Conservation (phyloP, 2,113 vertebrate species). For the Formicarius rufipectus region DNA sequence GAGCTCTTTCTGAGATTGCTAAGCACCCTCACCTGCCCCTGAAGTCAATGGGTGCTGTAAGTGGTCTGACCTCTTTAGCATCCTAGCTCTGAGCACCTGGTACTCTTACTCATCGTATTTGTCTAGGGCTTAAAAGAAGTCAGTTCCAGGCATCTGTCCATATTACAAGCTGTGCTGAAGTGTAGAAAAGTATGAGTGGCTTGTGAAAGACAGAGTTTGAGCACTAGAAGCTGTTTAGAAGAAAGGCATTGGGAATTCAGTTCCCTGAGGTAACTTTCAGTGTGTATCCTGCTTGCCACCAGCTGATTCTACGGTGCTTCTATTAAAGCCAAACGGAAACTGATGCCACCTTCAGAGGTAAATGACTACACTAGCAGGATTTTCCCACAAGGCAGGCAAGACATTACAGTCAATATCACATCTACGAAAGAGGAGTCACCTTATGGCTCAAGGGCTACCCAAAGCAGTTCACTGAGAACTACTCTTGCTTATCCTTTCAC, state of each 20-base stretch:
- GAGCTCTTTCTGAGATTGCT: not conserved
- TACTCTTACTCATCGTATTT: rapidly evolving
- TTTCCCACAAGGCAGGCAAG: not conserved
- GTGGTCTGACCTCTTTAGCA: not conserved
- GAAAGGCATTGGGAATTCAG: not conserved
- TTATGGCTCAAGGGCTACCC: not conserved
- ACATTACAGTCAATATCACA: not conserved
- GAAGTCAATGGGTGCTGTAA: not conserved
- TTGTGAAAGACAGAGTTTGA: not conserved
- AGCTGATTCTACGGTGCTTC: not conserved
- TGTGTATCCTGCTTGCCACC: not conserved
- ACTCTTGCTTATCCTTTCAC: not conserved
- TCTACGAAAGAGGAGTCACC: not conserved
- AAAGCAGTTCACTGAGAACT: not conserved
- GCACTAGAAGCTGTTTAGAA: not conserved
- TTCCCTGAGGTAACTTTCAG: not conserved
- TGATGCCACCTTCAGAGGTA: rapidly evolving
- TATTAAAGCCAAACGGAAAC: not conserved
- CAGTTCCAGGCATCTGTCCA: not conserved
- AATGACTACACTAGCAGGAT: not conserved
- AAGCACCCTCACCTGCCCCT: not conserved
- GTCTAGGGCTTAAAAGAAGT: not conserved
- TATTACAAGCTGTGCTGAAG: not conserved
- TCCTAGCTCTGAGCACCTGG: not conserved
- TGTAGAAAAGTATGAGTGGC: not conserved